Evolutionary conservation across 2,888 invertebrate genomes (phyloP).

Genomic region (Nineta flava): DNA sequence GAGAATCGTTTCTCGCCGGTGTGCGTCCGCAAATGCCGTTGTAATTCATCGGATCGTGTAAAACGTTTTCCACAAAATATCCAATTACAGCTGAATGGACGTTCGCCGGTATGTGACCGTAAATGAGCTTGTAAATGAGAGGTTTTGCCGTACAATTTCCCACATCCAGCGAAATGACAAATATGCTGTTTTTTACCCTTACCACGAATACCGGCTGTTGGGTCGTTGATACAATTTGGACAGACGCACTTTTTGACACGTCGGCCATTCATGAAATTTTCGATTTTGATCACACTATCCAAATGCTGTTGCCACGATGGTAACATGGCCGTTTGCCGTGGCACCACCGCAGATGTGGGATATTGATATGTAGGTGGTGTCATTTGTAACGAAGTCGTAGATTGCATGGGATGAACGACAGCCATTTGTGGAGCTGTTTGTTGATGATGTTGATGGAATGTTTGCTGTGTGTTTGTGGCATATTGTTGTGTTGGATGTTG

Average conservation of each 20-base stretch:
- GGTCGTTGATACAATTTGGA: conserved; percentile 68
- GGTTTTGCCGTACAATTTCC: conserved; percentile 81
- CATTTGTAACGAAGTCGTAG: conserved; percentile 25
- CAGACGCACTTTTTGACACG: conserved; percentile 60
- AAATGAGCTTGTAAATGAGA: conserved; percentile 87
- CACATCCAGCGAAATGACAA: conserved; percentile 78
- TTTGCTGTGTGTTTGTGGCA: conserved; percentile 29
- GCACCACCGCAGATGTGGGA: conserved; percentile 8
- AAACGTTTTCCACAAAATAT: conserved; percentile 80
- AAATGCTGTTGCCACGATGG: conserved; percentile 20
- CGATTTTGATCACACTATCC: conserved; percentile 18
- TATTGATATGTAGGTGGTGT: conserved; percentile 25
- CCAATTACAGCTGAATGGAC: conserved; percentile 83
- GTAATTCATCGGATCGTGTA: conserved; percentile 82
- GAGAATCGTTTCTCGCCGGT: conserved; percentile 80
- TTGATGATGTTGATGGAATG: conserved; percentile 31
- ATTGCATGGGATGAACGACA: conserved; percentile 23
- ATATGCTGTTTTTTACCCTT: conserved; percentile 71
- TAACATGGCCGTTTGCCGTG: conserved; percentile 29
- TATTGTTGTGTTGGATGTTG: no score
- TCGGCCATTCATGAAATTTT: conserved; percentile 5
- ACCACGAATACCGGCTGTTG: conserved; percentile 54
- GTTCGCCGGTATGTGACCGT: conserved; percentile 85
- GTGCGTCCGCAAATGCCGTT: conserved; percentile 76
- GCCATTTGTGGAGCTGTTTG: conserved; percentile 29